Percentiles rank a stretch among this genome's conserved stretches.
Evolutionary conservation across 1,140 invertebrate genomes (phyloP).

Genomic region (Hyles vespertilio): DNA sequence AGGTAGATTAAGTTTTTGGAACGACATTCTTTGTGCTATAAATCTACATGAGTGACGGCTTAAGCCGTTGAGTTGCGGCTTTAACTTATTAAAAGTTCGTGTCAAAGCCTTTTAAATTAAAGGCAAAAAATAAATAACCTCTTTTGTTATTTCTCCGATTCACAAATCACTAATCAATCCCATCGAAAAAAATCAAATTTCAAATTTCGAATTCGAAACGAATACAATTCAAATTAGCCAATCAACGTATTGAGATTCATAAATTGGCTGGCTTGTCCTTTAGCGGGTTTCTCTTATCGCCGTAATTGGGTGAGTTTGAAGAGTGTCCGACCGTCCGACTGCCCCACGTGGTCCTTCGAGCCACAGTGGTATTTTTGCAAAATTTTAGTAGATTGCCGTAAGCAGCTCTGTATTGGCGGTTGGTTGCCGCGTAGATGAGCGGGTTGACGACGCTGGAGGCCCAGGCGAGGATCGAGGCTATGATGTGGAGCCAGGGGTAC

Average conservation of each 20-base stretch:
- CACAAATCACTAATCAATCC: too few relatives aligned
- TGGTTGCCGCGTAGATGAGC: conserved; percentile 90
- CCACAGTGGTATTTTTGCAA: conserved; percentile 54
- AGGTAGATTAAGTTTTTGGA: too few relatives aligned
- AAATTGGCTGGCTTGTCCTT: conserved; percentile 61
- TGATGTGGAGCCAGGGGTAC: conserved; percentile 84
- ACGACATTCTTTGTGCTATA: too few relatives aligned
- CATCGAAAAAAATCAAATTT: too few relatives aligned
- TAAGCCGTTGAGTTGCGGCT: too few relatives aligned
- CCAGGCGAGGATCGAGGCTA: conserved; percentile 90
- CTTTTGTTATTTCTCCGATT: too few relatives aligned
- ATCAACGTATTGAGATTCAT: conserved; percentile 31
- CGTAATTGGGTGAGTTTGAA: conserved; percentile 61
- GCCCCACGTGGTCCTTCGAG: conserved; percentile 60
- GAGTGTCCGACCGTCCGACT: conserved; percentile 66
- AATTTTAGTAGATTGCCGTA: conserved; percentile 82
- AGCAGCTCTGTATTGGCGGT: conserved; percentile 87
- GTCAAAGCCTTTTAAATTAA: too few relatives aligned
- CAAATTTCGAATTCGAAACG: too few relatives aligned
- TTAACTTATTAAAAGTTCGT: too few relatives aligned
- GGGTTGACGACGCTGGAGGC: conserved; percentile 91
- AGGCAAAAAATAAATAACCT: too few relatives aligned
- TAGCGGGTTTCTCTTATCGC: conserved; percentile 50
- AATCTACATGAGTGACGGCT: too few relatives aligned
- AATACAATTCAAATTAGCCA: too few relatives aligned